A percentile compares a stretch with the other conserved stretches of the same genome.
These are phyloP conservation scores for Melinaea menophilus DNA, from an alignment of 2,888 invertebrate genomes.

Conservation along the genomic window DNA sequence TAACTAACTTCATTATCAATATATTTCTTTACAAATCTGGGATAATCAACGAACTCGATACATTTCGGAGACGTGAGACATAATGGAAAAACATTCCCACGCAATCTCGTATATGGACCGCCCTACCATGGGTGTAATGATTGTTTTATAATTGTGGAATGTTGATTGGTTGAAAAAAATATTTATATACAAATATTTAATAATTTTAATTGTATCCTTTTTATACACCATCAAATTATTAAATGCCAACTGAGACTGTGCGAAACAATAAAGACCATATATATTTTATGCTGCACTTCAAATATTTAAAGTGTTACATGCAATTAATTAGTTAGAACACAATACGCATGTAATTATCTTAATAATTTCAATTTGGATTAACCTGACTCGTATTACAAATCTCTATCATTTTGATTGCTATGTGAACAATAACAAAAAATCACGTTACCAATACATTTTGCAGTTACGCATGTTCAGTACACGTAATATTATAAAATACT, in stretches of 20 bases:
- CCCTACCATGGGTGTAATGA: slow-evolving; percentile 20
- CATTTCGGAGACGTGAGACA: slow-evolving; percentile 22
- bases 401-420: slow-evolving; percentile 22
- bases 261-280: no score
- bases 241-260: no score
- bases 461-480: slow-evolving; percentile 6
- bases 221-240: no score
- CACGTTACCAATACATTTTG: slow-evolving; percentile 18
- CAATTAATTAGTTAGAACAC: neutral
- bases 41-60: slow-evolving; percentile 11
- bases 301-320: no score
- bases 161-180: neutral
- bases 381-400: slow-evolving; percentile 9
- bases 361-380: neutral
- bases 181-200: no score
- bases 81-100: slow-evolving; percentile 17
- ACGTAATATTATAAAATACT: slow-evolving; percentile 9
- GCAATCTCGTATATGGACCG: slow-evolving; percentile 18
- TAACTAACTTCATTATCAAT: neutral
- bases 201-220: no score
- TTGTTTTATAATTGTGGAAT: neutral
- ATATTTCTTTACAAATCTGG: neutral
- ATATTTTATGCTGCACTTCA: no score
- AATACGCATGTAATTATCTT: neutral
- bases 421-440: slow-evolving; percentile 26